A percentile compares a stretch with the other conserved stretches of the same genome.
These are phyloP conservation scores for Pristionchus entomophagus DNA, from an alignment of 2,888 invertebrate genomes.

Conservation along the genomic window DNA sequence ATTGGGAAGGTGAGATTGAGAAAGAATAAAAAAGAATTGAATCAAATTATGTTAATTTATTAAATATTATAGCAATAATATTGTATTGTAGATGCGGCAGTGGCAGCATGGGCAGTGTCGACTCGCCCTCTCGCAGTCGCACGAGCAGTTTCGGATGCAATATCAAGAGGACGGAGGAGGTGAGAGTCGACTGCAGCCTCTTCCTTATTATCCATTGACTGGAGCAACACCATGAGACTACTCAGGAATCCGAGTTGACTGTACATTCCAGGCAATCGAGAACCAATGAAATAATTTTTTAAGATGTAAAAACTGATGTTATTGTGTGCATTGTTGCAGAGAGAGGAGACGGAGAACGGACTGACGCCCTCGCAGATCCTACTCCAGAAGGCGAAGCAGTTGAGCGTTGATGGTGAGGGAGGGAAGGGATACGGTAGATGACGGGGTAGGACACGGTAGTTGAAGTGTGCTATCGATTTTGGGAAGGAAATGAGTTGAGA, in stretches of 20 bases:
- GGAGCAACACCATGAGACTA: no score
- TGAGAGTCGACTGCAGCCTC: not conserved
- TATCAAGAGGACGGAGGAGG: not conserved
- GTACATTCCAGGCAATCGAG: no score
- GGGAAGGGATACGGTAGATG: not conserved
- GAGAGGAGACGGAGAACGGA: not conserved
- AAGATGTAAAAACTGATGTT: not conserved
- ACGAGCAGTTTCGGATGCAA: constrained; percentile 39
- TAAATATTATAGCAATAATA: no score
- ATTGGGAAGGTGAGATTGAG: not conserved
- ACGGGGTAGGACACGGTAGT: not conserved
- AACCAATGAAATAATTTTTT: not conserved
- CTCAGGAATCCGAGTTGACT: no score
- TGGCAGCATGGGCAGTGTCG: constrained; percentile 49
- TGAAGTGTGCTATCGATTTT: not conserved
- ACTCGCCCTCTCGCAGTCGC: constrained; percentile 5
- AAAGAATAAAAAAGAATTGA: no score
- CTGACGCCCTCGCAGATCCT: constrained; percentile 38
- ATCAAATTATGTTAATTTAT: no score
- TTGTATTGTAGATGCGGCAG: constrained; percentile 35
- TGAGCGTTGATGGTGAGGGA: constrained; percentile 31
- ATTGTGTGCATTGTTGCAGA: not conserved
- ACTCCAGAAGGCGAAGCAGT: constrained; percentile 35
- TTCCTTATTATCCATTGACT: no score
- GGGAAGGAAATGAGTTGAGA: no score